Percentiles rank a stretch among this genome's conserved stretches.
Conservation (phyloP, 2,797 vertebrate species). For the Coranthus polyacanthus region DNA sequence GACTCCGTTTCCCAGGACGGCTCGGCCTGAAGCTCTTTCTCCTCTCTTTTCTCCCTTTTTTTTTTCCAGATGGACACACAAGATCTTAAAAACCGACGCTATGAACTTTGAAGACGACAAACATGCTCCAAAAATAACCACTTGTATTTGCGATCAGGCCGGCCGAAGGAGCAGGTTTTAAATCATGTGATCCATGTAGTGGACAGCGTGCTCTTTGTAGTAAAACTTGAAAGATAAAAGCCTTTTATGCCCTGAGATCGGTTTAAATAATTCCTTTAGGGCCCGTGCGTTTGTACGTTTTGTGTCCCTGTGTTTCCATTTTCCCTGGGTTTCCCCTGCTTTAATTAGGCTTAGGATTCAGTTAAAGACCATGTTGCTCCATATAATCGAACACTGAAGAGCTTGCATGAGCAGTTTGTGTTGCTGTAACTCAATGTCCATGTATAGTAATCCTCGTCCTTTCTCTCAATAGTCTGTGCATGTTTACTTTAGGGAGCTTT, state of each 20-base stretch:
- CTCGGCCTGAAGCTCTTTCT: constrained; percentile 19
- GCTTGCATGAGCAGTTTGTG: constrained; percentile 87
- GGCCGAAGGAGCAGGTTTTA: constrained; percentile 49
- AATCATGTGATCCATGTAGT: constrained; percentile 46
- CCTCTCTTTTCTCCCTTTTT: constrained; percentile 24
- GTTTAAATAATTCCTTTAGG: constrained; percentile 51
- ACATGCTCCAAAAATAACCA: constrained; percentile 16
- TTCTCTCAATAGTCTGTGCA: constrained; percentile 74
- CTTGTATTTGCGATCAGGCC: constrained; percentile 19
- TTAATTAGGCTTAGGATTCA: constrained; percentile 53
- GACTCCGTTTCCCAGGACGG: constrained; percentile 19
- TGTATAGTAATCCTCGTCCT: constrained; percentile 71
- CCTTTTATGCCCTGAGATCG: constrained; percentile 50
- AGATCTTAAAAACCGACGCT: constrained; percentile 28
- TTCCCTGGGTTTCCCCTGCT: constrained; percentile 51
- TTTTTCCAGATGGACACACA: constrained; percentile 6
- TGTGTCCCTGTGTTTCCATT: constrained; percentile 58
- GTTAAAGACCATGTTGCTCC: constrained; percentile 52
- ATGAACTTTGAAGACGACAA: constrained; percentile 24
- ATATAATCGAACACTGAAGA: constrained; percentile 62
- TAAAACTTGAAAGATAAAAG: constrained; percentile 44
- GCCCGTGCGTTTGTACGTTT: constrained; percentile 20
- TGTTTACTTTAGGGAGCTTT: constrained; percentile 80
- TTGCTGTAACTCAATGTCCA: constrained; percentile 82
- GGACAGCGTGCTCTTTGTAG: constrained; percentile 37